Conservation (phyloP, 2,113 vertebrate genomes). For the Esox niger region DNA sequence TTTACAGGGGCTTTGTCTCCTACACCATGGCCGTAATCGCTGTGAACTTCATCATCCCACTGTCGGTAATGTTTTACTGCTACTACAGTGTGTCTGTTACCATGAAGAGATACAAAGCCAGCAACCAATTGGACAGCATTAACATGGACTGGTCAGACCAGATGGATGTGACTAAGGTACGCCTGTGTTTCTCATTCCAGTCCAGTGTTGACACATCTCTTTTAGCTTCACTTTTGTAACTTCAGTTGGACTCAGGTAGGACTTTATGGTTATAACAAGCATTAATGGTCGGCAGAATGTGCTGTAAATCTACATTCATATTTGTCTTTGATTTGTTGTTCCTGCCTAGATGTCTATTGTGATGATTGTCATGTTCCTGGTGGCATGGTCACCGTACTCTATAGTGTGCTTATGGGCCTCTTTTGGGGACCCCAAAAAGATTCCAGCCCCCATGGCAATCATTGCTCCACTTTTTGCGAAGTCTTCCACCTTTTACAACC, state of each 20-base stretch:
- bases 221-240: no score
- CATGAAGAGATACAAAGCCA: conserved; percentile 73
- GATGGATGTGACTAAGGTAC: conserved; percentile 93
- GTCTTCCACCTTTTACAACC: conserved; percentile 98
- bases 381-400: conserved; percentile 96
- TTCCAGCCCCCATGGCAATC: conserved; percentile 90
- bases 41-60: conserved; percentile 90
- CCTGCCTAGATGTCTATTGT: conserved; percentile 89
- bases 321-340: conserved; percentile 20
- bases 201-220: not conserved
- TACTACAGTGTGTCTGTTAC: conserved; percentile 88
- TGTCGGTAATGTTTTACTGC: conserved; percentile 92
- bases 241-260: no score
- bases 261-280: no score
- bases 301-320: not conserved
- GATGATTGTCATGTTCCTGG: conserved; percentile 95
- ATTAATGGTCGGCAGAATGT: no score
- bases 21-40: conserved; percentile 92
- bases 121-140: conserved; percentile 72
- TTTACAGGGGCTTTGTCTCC: conserved; percentile 89
- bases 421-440: conserved; percentile 86
- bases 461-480: conserved; percentile 97
- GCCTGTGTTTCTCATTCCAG: not conserved
- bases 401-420: conserved; percentile 96
- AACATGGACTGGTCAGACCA: conserved; percentile 91